Base-by-base conservation (phyloP, 2,113 vertebrate genomes). In the Nyctereutes procyonoides region DNA sequence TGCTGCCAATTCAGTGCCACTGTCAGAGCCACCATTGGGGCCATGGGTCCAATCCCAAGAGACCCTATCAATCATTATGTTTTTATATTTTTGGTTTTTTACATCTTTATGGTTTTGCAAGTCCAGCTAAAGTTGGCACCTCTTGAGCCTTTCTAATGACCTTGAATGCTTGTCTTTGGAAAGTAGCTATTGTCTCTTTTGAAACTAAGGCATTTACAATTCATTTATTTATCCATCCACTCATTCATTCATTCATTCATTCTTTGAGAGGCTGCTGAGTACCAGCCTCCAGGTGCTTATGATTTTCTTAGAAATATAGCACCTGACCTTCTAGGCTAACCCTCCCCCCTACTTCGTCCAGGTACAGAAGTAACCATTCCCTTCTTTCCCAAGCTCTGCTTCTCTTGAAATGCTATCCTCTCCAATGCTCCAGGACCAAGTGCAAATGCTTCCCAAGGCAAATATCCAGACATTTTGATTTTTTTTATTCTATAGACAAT, bases 1-100 rank as follows among this genome's bases (percentile, higher is more conserved):
- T 32, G 19, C 53, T 3, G 5, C 15, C 5, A 3, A 12, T 1
- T 65, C 20, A 5, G 2, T 3, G 62, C 12, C 26, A 6, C 5
- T 0, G 53, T 60, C 79, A 90, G 35, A 79, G 67, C 15, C 22
- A 15, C 16, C 32, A 48, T 65, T 67, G 38, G 67, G 8, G 3
- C 26, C 82, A 2, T 0, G 11, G 32, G 56, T 32, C 73, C 30
- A 20, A 56, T 28, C 43, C 73, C 28, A 38, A 58, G 65, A 93
- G 35, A 12, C 12, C 6, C 22, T 30, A 28, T 13, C 5, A 4
- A 16, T 55, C 19, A 48, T 58, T 5, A 35, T 16, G 12, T 26
- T 60, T 86, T 84, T 19, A 51, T 0, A 55, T 38, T 62, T 62
- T 56, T 2, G 9, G 2, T 7, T 16, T 30, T 79, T 65, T 58